Evolutionary conservation across 2,113 vertebrate genomes (phyloP), one percentile per base, ranked within the genome.

Genomic region (Oncorhynchus keta): DNA sequence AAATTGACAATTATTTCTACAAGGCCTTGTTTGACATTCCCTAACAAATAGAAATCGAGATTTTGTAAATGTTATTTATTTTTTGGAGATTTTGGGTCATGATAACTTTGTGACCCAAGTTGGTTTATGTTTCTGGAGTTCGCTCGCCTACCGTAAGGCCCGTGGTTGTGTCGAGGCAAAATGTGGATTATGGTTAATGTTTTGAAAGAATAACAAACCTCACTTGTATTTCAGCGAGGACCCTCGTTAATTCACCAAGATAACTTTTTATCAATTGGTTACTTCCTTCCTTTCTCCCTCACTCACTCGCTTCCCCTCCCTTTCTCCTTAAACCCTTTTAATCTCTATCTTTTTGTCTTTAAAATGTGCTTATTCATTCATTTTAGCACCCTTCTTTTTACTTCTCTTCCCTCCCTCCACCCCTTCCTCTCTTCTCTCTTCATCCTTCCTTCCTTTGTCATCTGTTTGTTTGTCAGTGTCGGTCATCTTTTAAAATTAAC

Each of bases 391-490:
- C 9, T 11, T 39, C 39, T 9, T 45, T 45, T 45, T 45, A 45
- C 39, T 55, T 14, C 57, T 7, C 20, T 8, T 20, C 30, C 7
- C 30, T 2, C 32, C 32, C 20, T 22, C 35, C 24, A 30, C 28
- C 77, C 61, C 7, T 20, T 66, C n/a, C 20, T 32, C 32, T 32
- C 32, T 51, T 32, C 32, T 32, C 32, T 51, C 55, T 20, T 18
- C 71, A 69, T 24, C n/a, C 12, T 70, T 77, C 74, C 13, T 30
- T 71, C 57, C 13, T 22, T 55, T 70, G 8, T 67, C 68, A 3
- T 59, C 49, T 79, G 45, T 20, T 8, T 24, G 49, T 55, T 8
- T 24, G 51, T 55, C 51, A 55, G 51, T 55, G 39, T 45, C 20
- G 18, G 32, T 35, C 67, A 20, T 35, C 28, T 20, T 1, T 39